Evolutionary conservation across 2,113 vertebrate genomes (phyloP).

Genomic region (Spheniscus mendiculus): DNA sequence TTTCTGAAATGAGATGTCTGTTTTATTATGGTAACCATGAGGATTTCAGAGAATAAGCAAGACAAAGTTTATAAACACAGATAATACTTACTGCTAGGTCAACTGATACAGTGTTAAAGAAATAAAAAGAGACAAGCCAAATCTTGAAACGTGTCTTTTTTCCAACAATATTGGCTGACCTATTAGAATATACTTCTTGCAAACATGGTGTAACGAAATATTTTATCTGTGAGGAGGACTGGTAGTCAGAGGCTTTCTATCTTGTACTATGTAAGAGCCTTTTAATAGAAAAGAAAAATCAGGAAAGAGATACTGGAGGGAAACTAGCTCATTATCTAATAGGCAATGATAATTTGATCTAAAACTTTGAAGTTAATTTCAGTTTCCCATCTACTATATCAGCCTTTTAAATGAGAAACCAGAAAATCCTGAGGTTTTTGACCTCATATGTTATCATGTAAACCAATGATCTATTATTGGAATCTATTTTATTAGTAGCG

Average conservation of each 20-base stretch:
- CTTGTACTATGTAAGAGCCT: not conserved
- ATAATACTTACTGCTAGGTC: not conserved
- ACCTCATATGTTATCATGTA: not conserved
- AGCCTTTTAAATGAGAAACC: not conserved
- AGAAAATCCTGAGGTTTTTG: constrained; percentile 16
- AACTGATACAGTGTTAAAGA: not conserved
- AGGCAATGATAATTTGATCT: not conserved
- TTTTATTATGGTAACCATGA: not conserved
- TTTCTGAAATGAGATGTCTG: not conserved
- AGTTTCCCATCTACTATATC: not conserved
- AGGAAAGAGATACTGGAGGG: not conserved
- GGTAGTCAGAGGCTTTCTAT: not conserved
- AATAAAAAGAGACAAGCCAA: not conserved
- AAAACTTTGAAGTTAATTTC: constrained; percentile 6
- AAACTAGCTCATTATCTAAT: not conserved
- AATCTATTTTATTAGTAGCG: not conserved
- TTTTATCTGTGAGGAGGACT: not conserved
- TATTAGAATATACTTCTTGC: not conserved
- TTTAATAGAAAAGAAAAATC: not conserved
- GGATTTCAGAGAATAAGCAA: not conserved
- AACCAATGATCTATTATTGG: not conserved
- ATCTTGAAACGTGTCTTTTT: not conserved
- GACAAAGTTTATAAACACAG: not conserved
- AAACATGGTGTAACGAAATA: not conserved
- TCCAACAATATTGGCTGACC: not conserved